Evolutionary conservation across 2,113 vertebrate genomes (phyloP), one percentile per base, ranked within the genome.

Genomic region (Uropsilus gracilis): DNA sequence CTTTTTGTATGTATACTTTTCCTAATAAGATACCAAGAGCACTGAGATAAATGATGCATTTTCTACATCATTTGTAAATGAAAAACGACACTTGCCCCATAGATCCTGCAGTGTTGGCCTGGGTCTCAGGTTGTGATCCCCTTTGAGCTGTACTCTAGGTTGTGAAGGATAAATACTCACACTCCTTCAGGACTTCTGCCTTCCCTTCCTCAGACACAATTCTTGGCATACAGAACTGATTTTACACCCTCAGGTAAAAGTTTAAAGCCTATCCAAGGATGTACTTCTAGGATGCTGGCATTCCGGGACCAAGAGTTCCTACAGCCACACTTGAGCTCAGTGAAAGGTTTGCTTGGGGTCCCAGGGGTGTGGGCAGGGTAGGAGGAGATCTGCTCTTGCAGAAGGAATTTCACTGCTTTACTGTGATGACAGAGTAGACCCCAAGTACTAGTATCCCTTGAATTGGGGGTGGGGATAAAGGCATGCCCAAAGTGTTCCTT

Each of bases 381-480:
- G 4, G 55, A 13, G 48, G 57, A 8, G 44, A 20, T 16, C 55
- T 14, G 57, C 37, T 44, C 59, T 11, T 1, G 34, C 16, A 10
- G 68, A n/a, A 50, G 32, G 55, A 7, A 3, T 48, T 8, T 8
- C 28, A 30, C 26, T 39, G 14, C 11, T 3, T 57, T 26, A 3
- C 8, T 2, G 66, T 4, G 5, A 3, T 1, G 10, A 32, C 1
- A 0, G 46, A 16, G 46, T 13, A 13, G 2, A 5, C 7, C 39
- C 16, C 61, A 22, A 30, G 63, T 53, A 53, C 50, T 8, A 55
- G 16, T 8, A 4, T 26, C 84, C 5, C 4, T 12, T 64, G 66
- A 71, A 0, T 9, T 30, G 24, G n/a, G 63, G 59, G 42, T 8
- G 7, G 37, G 71, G 5, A n/a, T n/a, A n/a, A n/a, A n/a, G 9